Evolutionary conservation across 2,113 vertebrate genomes (phyloP), one percentile per base, ranked within the genome.

Genomic region (Xenus cinereus): DNA sequence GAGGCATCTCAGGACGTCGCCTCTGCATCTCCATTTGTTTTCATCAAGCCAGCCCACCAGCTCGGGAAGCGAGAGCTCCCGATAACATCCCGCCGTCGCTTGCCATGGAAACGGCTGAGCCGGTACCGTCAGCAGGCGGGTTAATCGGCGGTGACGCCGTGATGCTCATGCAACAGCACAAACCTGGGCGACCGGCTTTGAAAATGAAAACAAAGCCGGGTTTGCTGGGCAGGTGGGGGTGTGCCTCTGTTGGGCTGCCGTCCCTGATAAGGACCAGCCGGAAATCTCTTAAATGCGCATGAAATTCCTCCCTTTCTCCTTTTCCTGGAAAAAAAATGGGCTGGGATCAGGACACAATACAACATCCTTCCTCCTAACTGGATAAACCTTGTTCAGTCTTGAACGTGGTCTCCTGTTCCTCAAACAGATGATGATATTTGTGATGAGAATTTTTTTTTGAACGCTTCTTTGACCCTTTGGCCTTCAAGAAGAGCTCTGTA

Each of bases 121-220:
- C 45, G 22, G 73, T 4, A 7, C 32, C 3, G 3, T 20, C 48
- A 84, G 69, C 76, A 57, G 37, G 13, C 1, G 3, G 17, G 20
- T 60, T 37, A n/a, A 54, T 41, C 28, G 5, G 13, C 0, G 1
- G 5, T 66, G 56, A 62, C 1, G 3, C 39, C 3, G 9, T 21
- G 51, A 46, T 43, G 50, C 32, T 77, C 78, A 16, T 11, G 20
- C 54, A 30, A 35, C 24, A 63, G 54, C 71, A 23, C 21, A n/a
- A n/a, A 59, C 26, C 41, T 37, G 24, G 46, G 30, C 37, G 51
- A 43, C 8, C 12, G 17, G 51, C 14, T 35, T 20, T 59, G 64
- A 45, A 67, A 67, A 84, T 15, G 17, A 54, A 68, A 85, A 71
- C 1, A 4, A 56, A 83, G 50, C 6, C 3, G 10, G 62, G 32